Conservation (phyloP, 30 jellyfish, hydroid and myxozoan species). For the Aurelia sp. region DNA sequence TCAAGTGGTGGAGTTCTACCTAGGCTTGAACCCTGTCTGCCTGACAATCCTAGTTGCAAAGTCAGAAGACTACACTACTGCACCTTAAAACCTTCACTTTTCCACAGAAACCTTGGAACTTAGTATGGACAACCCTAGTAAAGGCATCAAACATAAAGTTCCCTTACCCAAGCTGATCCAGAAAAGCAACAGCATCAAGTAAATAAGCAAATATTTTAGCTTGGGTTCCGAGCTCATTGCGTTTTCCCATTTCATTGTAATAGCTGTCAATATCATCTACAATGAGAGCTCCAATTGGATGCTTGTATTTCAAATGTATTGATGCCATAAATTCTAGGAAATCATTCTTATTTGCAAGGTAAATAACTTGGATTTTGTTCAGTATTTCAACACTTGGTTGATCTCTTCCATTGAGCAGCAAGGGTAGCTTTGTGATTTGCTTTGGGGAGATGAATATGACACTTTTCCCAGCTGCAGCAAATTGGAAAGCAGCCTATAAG, state of each 20-base stretch:
- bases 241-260: conserved; percentile 8
- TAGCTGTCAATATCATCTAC: conserved; percentile 50
- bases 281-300: conserved; percentile 2
- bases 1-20: too few relatives aligned
- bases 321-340: conserved; percentile 63
- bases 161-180: not conserved
- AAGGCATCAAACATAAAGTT: too few relatives aligned
- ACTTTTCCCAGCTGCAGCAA: conserved; percentile 14
- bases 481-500: conserved; percentile 31
- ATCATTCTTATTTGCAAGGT: conserved; percentile 27
- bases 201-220: conserved; percentile 40
- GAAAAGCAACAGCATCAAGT: conserved; percentile 40
- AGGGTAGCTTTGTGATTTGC: conserved; percentile 21
- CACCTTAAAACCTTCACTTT: too few relatives aligned
- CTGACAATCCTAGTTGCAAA: too few relatives aligned
- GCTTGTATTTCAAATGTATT: conserved; percentile 26
- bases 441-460: conserved; percentile 55
- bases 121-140: too few relatives aligned
- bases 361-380: conserved; percentile 38
- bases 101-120: too few relatives aligned
- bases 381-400: conserved; percentile 13
- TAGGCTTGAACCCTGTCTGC: too few relatives aligned
- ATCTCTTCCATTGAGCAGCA: conserved; percentile 10
- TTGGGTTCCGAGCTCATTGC: conserved; percentile 36
- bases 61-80: too few relatives aligned